phyloP scores from a whole-genome alignment of 2,888 invertebrate genomes.

The Petrophora chlorosata region DNA sequence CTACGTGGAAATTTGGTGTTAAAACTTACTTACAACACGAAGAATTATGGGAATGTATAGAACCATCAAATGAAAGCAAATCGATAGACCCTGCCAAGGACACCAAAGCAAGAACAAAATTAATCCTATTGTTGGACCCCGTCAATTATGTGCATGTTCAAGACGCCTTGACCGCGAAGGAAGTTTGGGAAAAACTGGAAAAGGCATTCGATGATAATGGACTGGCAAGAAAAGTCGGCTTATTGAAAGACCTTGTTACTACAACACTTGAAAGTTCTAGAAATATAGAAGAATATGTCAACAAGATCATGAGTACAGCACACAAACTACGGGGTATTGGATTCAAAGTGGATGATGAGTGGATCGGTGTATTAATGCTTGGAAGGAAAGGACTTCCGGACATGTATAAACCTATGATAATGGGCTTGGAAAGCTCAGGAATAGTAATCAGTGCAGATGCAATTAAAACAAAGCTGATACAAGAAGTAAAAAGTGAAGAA shows the following conservation, averaged over 20 bases:
- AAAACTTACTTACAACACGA: conserved; percentile 33
- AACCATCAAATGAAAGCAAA: background rate
- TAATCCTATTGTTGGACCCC: conserved; percentile 26
- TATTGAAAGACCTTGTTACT: conserved; percentile 9
- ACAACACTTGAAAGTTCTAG: background rate
- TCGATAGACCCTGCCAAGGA: conserved; percentile 2
- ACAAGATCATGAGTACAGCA: conserved; percentile 27
- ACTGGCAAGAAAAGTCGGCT: conserved; percentile 28
- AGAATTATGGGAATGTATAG: conserved; percentile 30
- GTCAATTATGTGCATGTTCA: conserved; percentile 30
- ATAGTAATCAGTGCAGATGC: conserved; percentile 17
- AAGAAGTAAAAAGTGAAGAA: conserved; percentile 8
- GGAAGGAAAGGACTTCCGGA: conserved; percentile 33
- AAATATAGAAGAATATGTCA: conserved; percentile 24
- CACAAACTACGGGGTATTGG: conserved; percentile 30
- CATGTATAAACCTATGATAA: conserved; percentile 33
- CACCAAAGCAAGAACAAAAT: conserved; percentile 24
- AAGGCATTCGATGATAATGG: conserved; percentile 33
- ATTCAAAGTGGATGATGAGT: conserved; percentile 31
- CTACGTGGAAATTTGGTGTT: conserved; percentile 34
- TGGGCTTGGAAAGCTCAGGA: conserved; percentile 30
- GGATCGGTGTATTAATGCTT: conserved; percentile 29
- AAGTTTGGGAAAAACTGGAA: conserved; percentile 25
- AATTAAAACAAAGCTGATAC: conserved; percentile 10
- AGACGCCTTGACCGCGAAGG: conserved; percentile 25